phyloP scores from a whole-genome alignment of 2,888 invertebrate species.

The Noctua janthina region DNA sequence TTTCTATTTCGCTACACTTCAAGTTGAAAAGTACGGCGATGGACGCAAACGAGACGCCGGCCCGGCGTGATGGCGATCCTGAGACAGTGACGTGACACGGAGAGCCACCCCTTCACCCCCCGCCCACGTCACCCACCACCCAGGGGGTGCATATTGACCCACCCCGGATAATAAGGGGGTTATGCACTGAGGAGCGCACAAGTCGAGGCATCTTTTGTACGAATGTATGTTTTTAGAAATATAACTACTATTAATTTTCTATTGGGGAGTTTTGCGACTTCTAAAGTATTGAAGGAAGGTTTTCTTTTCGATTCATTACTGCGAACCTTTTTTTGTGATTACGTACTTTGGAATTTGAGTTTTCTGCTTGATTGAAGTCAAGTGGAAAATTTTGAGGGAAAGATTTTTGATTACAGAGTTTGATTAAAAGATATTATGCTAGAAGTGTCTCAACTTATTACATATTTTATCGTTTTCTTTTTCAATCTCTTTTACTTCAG shows the following conservation, averaged over 20 bases:
- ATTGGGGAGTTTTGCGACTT: slow-evolving; percentile 36
- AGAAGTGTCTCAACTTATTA: slow-evolving; percentile 54
- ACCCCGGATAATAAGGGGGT: slow-evolving; percentile 87
- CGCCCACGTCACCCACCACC: slow-evolving; percentile 68
- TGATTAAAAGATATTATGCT: slow-evolving; percentile 55
- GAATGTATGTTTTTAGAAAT: slow-evolving; percentile 79
- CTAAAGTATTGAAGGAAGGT: slow-evolving; percentile 34
- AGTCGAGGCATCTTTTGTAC: slow-evolving; percentile 83
- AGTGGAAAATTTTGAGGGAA: slow-evolving; percentile 43
- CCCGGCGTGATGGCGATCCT: slow-evolving; percentile 84
- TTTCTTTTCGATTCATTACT: slow-evolving; percentile 36
- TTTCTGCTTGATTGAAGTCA: slow-evolving; percentile 47
- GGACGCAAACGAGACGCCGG: slow-evolving; percentile 87
- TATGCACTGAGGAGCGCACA: slow-evolving; percentile 78
- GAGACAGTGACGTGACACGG: slow-evolving; percentile 89
- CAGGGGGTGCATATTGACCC: slow-evolving; percentile 79
- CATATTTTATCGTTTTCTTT: slow-evolving; percentile 38
- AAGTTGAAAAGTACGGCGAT: slow-evolving; percentile 83
- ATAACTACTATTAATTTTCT: slow-evolving; percentile 62
- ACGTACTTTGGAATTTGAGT: slow-evolving; percentile 42
- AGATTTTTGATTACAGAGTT: slow-evolving; percentile 43
- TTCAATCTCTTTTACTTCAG: slow-evolving; percentile 38
- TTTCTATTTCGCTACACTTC: slow-evolving; percentile 82
- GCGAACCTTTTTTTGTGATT: slow-evolving; percentile 41
- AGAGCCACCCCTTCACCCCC: slow-evolving; percentile 69